Conservation (phyloP, 23 tunicate genomes). For the Ascidia mentula region DNA sequence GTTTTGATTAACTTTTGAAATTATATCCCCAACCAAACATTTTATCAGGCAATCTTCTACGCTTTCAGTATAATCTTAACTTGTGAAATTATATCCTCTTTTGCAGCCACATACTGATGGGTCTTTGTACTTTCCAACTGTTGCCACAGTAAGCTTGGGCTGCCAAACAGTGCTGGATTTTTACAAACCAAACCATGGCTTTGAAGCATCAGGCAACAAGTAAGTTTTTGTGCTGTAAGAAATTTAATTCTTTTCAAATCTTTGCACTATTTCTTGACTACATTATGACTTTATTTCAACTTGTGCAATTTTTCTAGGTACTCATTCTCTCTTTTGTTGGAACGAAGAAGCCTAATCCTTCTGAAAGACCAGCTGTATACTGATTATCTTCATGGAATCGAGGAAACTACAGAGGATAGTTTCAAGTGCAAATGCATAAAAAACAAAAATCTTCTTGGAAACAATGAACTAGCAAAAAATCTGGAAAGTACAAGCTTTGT, state of each 20-base stretch:
- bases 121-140: constrained; percentile 72
- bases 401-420: constrained; percentile 24
- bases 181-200: constrained; percentile 5
- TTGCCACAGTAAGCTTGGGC: constrained; percentile 81
- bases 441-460: constrained; percentile 35
- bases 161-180: constrained; percentile 78
- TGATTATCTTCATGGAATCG: constrained; percentile 60
- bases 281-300: not conserved
- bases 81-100: too few relatives aligned
- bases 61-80: too few relatives aligned
- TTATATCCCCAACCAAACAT: too few relatives aligned
- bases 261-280: not conserved
- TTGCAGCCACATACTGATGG: constrained; percentile 94
- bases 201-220: not conserved
- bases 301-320: constrained; percentile 1
- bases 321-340: constrained; percentile 47
- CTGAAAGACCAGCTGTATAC: constrained; percentile 47
- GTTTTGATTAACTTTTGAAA: too few relatives aligned
- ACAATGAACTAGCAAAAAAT: not conserved
- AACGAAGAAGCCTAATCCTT: constrained; percentile 59
- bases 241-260: too few relatives aligned
- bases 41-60: too few relatives aligned
- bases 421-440: constrained; percentile 12
- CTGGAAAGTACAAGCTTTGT: not conserved
- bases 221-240: not conserved